Conservation (phyloP, 92 coral and sea anemone species). For the Porites cylindrica region DNA sequence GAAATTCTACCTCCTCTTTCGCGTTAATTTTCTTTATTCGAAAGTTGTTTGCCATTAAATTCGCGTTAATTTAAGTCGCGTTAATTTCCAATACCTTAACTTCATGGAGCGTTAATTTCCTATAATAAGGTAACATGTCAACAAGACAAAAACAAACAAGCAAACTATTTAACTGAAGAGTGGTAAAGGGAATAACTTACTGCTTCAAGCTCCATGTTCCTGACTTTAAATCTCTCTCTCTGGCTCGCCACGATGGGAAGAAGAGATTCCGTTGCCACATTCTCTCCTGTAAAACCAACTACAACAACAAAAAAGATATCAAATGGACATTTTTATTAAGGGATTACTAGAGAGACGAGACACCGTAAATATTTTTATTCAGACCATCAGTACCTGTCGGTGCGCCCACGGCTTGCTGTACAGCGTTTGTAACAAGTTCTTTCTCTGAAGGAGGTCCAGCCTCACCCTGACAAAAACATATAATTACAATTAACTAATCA, state of each 20-base stretch:
- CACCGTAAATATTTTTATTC: neutral
- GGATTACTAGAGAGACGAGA: too few relatives aligned
- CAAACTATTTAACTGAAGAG: too few relatives aligned
- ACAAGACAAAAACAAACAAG: too few relatives aligned
- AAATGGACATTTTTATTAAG: neutral
- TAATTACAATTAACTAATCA: neutral
- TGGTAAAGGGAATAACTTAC: conserved; percentile 53
- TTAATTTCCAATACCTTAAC: too few relatives aligned
- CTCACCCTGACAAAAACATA: conserved; percentile 76
- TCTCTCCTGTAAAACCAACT: conserved; percentile 56
- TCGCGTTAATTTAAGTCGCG: too few relatives aligned
- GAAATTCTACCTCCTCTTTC: too few relatives aligned
- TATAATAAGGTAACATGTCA: too few relatives aligned
- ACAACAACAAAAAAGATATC: neutral
- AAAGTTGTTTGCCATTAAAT: too few relatives aligned
- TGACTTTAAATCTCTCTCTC: conserved; percentile 90
- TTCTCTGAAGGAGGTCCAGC: conserved; percentile 96
- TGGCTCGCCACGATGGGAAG: conserved; percentile 98
- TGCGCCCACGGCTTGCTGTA: conserved; percentile 70
- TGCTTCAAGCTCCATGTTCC: conserved; percentile 97
- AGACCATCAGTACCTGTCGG: conserved; percentile 61
- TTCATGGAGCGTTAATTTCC: too few relatives aligned
- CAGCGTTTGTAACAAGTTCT: conserved; percentile 94
- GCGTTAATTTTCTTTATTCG: too few relatives aligned
- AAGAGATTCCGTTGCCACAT: conserved; percentile 81